Base-by-base conservation (phyloP, 2,113 vertebrate genomes). In the Corapipo altera region DNA sequence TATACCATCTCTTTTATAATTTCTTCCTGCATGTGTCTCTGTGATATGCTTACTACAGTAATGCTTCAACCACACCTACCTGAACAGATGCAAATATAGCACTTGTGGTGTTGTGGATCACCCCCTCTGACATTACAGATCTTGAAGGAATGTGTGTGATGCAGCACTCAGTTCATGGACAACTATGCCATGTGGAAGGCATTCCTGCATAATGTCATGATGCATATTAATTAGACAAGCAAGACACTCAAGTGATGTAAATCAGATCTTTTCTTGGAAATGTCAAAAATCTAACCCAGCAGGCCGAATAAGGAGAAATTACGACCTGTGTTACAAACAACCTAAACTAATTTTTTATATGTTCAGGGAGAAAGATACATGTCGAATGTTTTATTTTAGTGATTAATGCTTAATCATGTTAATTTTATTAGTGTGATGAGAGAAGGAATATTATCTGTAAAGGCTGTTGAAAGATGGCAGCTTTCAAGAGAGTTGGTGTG, bases 241-340 rank as follows among this genome's bases (percentile, higher is more conserved):
- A 11, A 82, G 54, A 55, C 89, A 69, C n/a, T 67, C 17, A 15
- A 84, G 71, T 89, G 78, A 73, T 83, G 57, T 83, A 83, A 83
- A 90, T 91, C 81, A 62, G 5, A 65, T 88, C 37, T 41, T 67
- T 93, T 93, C 93, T 93, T 97, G 93, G 88, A 96, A 93, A 43
- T 71, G 30, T 62, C n/a, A n/a, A n/a, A 62, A 82, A 93, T 85
- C 52, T 95, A 85, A 49, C 22, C 22, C 23, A 66, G 32, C 82
- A 33, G 88, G 32, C 81, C 21, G 55, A 78, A 80, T 59, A 66
- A 80, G 54, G 39, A 59, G 49, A 94, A 91, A 81, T 88, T 70
- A 41, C 48, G 52, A 19, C 69, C 35, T 82, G 37, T 51, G 35
- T 74, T 73, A 54, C 23, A 80, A 85, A 88, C 81, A 69, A 73